Conservation (phyloP, 1,140 invertebrate species). For the Rhopalosiphum padi region DNA sequence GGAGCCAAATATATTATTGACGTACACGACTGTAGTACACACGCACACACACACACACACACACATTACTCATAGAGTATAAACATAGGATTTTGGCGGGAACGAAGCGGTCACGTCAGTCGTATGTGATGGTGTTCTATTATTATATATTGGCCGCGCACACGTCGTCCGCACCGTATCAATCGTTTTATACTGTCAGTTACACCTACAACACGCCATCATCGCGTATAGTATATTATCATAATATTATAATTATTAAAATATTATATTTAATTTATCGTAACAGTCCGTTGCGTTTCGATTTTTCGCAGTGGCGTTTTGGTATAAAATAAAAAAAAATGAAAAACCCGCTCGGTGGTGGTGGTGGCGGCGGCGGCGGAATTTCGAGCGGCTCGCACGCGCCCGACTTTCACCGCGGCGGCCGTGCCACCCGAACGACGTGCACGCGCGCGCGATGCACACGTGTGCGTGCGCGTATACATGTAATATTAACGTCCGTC, state of each 20-base stretch:
- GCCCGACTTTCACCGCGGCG: neutral
- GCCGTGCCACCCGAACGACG: neutral
- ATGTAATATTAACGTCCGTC: neutral
- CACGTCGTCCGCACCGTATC: neutral
- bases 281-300: neutral
- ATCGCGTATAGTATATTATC: too few relatives aligned
- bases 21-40: too few relatives aligned
- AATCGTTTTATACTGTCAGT: neutral
- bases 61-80: neutral
- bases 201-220: too few relatives aligned
- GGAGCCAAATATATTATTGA: too few relatives aligned
- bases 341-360: too few relatives aligned
- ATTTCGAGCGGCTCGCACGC: slow-evolving; percentile 13
- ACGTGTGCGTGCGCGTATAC: neutral
- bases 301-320: neutral
- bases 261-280: too few relatives aligned
- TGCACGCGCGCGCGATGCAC: neutral
- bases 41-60: too few relatives aligned
- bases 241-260: too few relatives aligned
- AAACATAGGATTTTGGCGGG: neutral
- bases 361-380: neutral
- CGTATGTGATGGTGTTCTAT: neutral
- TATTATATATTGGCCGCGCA: neutral
- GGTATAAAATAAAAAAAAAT: neutral
- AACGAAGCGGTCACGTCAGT: neutral